Percentiles rank a stretch among this genome's conserved stretches.
Conservation (phyloP, 2,888 invertebrate species). For the Acanthoscelides obtectus region DNA sequence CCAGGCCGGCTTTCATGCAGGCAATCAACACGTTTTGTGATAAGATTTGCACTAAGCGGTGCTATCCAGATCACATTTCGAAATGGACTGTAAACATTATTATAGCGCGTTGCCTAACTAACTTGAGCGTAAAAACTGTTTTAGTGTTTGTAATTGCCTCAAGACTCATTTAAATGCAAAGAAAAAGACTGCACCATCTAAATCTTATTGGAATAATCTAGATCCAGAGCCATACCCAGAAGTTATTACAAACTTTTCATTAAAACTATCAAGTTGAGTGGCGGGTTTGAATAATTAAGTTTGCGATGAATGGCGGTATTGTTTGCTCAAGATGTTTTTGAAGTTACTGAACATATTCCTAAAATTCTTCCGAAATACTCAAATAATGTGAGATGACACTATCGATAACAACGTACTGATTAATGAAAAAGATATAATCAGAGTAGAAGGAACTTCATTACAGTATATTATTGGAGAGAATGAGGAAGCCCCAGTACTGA, state of each 20-base stretch:
- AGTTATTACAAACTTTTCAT: neutral
- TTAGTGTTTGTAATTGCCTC: neutral
- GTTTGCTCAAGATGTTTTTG: constrained; percentile 5
- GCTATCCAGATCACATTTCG: neutral
- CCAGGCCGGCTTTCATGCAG: neutral
- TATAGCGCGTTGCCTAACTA: neutral
- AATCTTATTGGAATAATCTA: constrained; percentile 3
- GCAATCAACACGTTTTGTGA: constrained; percentile 5
- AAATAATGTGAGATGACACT: neutral
- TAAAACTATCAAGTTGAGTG: neutral
- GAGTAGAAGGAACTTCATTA: neutral
- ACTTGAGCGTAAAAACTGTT: neutral
- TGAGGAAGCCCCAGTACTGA: neutral
- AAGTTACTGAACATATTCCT: constrained; percentile 2
- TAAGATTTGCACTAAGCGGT: constrained; percentile 5
- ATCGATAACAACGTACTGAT: neutral
- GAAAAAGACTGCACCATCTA: constrained; percentile 2
- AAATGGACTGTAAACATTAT: neutral
- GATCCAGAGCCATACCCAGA: neutral
- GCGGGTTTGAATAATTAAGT: constrained; percentile 1
- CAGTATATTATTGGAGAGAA: neutral
- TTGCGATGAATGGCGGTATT: constrained; percentile 2
- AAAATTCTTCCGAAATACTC: neutral
- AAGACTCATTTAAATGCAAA: neutral
- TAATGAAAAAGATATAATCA: neutral